Conservation (phyloP, 2,797 vertebrate genomes). For the Sebastes oblongus region DNA sequence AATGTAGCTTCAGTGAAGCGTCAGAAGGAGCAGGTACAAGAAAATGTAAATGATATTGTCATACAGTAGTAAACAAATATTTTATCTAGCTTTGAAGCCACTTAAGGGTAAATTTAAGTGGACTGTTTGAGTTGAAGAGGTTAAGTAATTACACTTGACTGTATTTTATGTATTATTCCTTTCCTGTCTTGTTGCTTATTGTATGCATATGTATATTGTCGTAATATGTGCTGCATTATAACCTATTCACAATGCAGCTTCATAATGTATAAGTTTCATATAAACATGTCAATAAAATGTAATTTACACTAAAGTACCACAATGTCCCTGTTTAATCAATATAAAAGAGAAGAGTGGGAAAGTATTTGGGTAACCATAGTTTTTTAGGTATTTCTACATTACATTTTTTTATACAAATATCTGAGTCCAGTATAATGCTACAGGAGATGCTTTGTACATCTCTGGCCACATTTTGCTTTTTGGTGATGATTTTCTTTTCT, state of each 20-base stretch:
- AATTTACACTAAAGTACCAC: neutral
- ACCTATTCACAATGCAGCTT: neutral
- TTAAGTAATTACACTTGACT: neutral
- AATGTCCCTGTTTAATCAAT: neutral
- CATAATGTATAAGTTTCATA: neutral
- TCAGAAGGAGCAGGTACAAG: neutral
- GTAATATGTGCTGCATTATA: neutral
- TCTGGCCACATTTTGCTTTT: neutral
- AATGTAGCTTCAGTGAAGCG: constrained; percentile 75
- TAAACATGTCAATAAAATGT: constrained; percentile 27
- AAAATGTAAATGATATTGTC: constrained; percentile 1
- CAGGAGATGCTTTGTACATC: neutral
- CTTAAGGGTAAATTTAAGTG: neutral
- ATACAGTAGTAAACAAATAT: neutral
- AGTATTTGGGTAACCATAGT: neutral
- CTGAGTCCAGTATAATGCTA: neutral
- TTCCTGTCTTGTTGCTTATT: neutral
- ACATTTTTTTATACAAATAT: neutral
- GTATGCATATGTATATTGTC: neutral
- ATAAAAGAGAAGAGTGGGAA: neutral
- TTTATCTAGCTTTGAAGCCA: neutral
- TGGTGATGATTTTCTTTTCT: neutral
- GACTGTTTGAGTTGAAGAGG: neutral
- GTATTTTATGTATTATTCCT: neutral
- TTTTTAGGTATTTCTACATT: neutral